Base-by-base conservation (phyloP, 2,113 vertebrate species). In the Axis porcinus region DNA sequence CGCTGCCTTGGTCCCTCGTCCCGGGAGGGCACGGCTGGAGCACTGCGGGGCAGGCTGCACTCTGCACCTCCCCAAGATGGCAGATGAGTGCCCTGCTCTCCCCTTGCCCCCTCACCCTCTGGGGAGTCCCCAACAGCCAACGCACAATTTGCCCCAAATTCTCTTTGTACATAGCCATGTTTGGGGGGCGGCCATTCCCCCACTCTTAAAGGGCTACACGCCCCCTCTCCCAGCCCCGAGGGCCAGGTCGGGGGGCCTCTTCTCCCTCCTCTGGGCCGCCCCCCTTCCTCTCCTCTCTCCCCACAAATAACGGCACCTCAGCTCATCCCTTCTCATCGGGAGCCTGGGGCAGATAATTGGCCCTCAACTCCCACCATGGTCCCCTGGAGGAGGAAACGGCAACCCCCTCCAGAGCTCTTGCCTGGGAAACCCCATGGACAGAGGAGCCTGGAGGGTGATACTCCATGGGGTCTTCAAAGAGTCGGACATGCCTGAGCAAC, bases 141-240 rank as follows among this genome's bases (percentile, higher is more conserved):
- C 8, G 83, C 86, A 96, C 92, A 96, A 86, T 82, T 15, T 57
- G 14, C 62, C 95, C 94, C 91, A 55, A 11, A 8, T 50, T 86
- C 57, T 76, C 81, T 88, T 27, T 97, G 95, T 96, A 94, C 62
- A 91, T 87, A 97, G 92, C 97, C 97, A 96, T 97, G 96, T 97
- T 97, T 97, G 89, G 0, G 79, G 95, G 91, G 86, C 92, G 74
- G 93, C 95, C 92, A 86, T 58, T 96, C 87, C 95, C 96, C 91
- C 36, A 95, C 60, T 98, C 45, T 97, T 86, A 97, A 97, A 98
- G 98, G 97, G 98, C 98, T 98, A 98, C 94, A 92, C 1, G 74
- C 81, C 93, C 95, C 96, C 95, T 90, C 58, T 45, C 87, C 78
- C 43, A 86, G 93, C 86, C 97, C 95, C 93, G 78, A 67, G 85